Evolutionary conservation across 2,797 vertebrate species (phyloP), one percentile per base, ranked within the genome.

Genomic region (Fistularia tabacaria): DNA sequence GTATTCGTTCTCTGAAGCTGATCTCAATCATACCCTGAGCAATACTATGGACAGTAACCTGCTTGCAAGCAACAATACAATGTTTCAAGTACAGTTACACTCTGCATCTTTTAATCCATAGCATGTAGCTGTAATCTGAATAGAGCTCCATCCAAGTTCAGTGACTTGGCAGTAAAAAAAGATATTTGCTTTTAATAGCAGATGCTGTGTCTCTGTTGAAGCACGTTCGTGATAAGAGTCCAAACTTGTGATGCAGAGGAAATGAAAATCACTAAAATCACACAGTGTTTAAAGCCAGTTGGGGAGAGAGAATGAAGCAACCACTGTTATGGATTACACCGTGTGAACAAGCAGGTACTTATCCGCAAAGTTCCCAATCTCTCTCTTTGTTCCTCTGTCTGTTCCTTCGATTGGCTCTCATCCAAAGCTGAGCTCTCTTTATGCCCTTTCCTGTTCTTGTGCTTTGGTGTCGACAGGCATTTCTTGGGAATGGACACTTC

Each of bases 311-410:
- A 73, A 60, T 73, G 75, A 83, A 77, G 64, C 66, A 76, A 85
- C 83, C 74, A 59, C 46, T 57, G 71, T 70, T 75, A 76, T 82
- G 64, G 79, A 82, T 88, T 79, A 69, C 59, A 81, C 36, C 13
- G 36, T 57, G 57, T 53, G 38, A 64, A 65, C 71, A 71, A 53
- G 55, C 55, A 47, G 42, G 59, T 71, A 63, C 80, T 79, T 69
- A 72, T 80, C 65, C 61, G 59, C 59, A 51, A 59, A 38, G 25
- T 25, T 50, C 47, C 59, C 54, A 52, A 51, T 68, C 68, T 58
- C 71, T 51, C 38, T 52, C 25, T 25, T 25, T 25, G 25, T 25
- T 25, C 25, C 54, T 57, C 64, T 57, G 65, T 37, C 11, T 73
- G 59, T 64, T 66, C 44, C 57, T 82, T 81, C 50, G 54, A 75